Evolutionary conservation across 2,113 vertebrate genomes (phyloP).

Genomic region (Archilochus colubris): DNA sequence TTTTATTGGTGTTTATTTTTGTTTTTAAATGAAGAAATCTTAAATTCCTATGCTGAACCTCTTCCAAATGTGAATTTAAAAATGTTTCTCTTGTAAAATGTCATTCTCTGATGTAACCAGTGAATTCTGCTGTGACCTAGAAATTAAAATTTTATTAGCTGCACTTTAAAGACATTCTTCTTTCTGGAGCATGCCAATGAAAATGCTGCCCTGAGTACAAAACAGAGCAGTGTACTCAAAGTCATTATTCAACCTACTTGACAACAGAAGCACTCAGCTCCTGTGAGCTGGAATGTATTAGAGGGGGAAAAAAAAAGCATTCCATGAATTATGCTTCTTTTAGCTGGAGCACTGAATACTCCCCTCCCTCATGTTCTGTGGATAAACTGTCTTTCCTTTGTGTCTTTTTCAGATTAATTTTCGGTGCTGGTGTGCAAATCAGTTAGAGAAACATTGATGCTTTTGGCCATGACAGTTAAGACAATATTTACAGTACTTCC

Average conservation of each 20-base stretch:
- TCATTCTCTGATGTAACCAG: not conserved
- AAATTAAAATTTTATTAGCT: not conserved
- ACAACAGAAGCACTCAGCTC: conserved; percentile 18
- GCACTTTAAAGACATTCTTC: not conserved
- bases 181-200: not conserved
- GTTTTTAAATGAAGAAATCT: not conserved
- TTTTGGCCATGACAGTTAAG: not conserved
- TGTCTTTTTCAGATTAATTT: not conserved
- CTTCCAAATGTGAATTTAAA: not conserved
- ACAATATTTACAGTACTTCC: not conserved
- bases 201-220: not conserved
- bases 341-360: not conserved
- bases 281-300: conserved; percentile 14
- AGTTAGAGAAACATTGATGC: not conserved
- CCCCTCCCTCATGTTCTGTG: not conserved
- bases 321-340: not conserved
- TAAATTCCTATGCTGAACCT: not conserved
- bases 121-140: not conserved
- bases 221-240: conserved; percentile 4
- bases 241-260: not conserved
- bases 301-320: not conserved
- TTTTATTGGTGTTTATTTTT: too few species aligned
- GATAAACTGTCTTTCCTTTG: not conserved
- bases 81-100: not conserved
- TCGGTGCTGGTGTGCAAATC: not conserved